These are phyloP conservation scores for Ricordea florida DNA, from an alignment of 92 coral and sea anemone genomes.

Conservation along the genomic window DNA sequence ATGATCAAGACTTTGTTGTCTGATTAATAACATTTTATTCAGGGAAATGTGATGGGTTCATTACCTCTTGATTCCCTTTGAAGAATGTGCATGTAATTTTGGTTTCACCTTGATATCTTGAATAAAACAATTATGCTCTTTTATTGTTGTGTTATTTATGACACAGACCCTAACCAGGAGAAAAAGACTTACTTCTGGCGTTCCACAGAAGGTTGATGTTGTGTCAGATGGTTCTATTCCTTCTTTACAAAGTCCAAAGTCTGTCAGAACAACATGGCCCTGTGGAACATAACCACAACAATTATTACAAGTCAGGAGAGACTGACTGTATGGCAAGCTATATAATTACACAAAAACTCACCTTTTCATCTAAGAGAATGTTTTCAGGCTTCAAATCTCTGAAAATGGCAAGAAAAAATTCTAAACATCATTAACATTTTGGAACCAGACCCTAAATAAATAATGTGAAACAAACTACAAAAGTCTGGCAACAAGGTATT, in stretches of 20 bases:
- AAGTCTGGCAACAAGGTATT: no score
- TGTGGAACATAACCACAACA: neutral
- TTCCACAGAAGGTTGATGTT: slow-evolving; percentile 98
- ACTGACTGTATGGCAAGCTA: neutral
- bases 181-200: slow-evolving; percentile 99
- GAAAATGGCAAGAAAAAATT: neutral
- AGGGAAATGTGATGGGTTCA: no score
- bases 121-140: no score
- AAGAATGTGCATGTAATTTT: no score
- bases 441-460: no score
- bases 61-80: no score
- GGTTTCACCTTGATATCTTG: no score
- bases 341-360: neutral
- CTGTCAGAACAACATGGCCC: slow-evolving; percentile 98
- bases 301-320: neutral
- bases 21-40: no score
- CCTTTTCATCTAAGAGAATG: slow-evolving; percentile 91
- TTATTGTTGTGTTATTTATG: no score
- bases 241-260: slow-evolving; percentile 95
- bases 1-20: no score
- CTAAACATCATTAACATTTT: neutral
- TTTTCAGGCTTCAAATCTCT: slow-evolving; percentile 98
- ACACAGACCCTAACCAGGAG: no score
- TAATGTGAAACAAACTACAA: no score
- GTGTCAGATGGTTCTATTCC: slow-evolving; percentile 95